phyloP scores from a whole-genome alignment of 2,888 invertebrate genomes.

The Electrophaes corylata region DNA sequence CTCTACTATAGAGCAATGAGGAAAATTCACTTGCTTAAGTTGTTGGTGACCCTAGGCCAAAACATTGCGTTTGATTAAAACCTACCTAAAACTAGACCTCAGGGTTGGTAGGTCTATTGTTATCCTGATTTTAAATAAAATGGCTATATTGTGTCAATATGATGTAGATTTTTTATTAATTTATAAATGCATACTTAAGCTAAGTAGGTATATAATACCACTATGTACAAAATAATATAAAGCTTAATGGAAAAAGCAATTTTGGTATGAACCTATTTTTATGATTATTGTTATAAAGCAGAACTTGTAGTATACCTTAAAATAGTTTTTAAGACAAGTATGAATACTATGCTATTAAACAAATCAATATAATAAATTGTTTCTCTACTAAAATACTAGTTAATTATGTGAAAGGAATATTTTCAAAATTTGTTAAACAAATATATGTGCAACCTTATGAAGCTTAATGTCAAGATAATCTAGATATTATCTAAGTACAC shows the following conservation, averaged over 20 bases:
- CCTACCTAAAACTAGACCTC: no score
- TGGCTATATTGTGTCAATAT: background rate
- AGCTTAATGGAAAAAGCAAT: conserved; percentile 5
- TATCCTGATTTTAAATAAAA: no score
- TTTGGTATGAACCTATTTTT: background rate
- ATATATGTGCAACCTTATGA: background rate
- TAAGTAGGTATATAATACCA: conserved; percentile 5
- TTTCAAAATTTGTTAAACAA: background rate
- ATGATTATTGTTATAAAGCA: background rate
- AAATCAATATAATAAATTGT: background rate
- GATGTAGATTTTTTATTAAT: conserved; percentile 6
- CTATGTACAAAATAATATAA: conserved; percentile 14
- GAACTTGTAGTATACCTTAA: background rate
- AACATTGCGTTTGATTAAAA: no score
- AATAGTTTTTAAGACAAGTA: background rate
- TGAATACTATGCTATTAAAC: background rate
- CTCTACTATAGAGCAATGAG: background rate
- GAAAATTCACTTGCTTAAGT: no score
- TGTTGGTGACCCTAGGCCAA: no score
- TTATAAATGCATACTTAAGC: conserved; percentile 8
- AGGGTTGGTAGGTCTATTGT: background rate
- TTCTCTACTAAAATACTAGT: background rate
- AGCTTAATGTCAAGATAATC: background rate
- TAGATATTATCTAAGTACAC: conserved; percentile 55
- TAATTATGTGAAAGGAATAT: background rate